These are phyloP conservation scores for Apis cerana DNA, from an alignment of 1,140 invertebrate genomes.

Conservation along the genomic window DNA sequence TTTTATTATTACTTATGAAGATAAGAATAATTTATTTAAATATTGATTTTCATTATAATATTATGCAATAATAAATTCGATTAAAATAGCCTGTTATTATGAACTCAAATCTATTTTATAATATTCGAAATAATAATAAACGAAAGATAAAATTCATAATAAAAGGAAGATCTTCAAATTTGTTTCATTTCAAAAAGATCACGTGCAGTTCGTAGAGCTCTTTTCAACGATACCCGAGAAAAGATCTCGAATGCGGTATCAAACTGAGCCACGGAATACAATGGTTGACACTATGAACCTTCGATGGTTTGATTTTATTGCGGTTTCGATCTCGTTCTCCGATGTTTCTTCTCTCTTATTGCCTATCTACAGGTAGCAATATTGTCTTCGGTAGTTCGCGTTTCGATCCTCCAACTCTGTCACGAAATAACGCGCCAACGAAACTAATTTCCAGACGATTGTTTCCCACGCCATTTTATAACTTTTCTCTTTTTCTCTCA, in stretches of 20 bases:
- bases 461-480: neutral
- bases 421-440: neutral
- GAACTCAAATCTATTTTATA: no score
- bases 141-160: no score
- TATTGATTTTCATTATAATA: no score
- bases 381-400: slow-evolving; percentile 25
- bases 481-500: no score
- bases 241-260: slow-evolving; percentile 15
- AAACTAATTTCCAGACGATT: slow-evolving; percentile 18
- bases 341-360: slow-evolving; percentile 46
- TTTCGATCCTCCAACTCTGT: neutral
- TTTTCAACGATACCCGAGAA: slow-evolving; percentile 14
- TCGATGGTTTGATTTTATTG: slow-evolving; percentile 62
- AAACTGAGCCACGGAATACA: slow-evolving; percentile 54
- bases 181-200: neutral
- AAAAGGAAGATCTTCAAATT: no score
- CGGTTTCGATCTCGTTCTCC: slow-evolving; percentile 28
- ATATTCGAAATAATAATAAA: no score
- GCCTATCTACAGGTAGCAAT: slow-evolving; percentile 46
- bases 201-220: neutral
- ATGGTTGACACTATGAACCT: slow-evolving; percentile 62
- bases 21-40: no score
- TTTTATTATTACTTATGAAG: no score
- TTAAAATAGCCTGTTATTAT: no score
- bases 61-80: no score